Base-by-base conservation (phyloP, 2,888 invertebrate genomes). In the Drosophila vallismaia region DNA sequence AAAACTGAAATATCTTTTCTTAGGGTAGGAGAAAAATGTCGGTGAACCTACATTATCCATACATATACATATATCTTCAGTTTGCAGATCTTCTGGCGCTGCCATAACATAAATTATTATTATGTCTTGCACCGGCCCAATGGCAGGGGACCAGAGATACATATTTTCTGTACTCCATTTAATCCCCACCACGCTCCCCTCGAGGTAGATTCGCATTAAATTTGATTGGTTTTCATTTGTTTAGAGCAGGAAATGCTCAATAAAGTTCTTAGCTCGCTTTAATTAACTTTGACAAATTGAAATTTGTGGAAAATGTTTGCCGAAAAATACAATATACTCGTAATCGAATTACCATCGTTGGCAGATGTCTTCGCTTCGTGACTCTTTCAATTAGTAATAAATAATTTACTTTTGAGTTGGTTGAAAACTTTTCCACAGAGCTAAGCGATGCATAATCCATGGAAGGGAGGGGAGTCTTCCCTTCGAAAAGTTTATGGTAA, bases 91-190 rank as follows among this genome's bases (percentile, higher is more conserved):
- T 74, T 56, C 50, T 72, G 55, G 76, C 56, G 55, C 63, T 52
- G 63, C 60, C 76, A 81, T 56, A 66, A 73, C 76, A 87, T 82
- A 78, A 82, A 81, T 82, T 86, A 86, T 76, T 74, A 76, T 76
- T 81, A 76, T 71, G 70, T 56, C 75, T 66, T 66, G 76, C n/a
- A n/a, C n/a, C n/a, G n/a, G n/a, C 36, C 70, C 70, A 70, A 40
- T 69, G 69, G 59, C 68, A 38, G 55, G 26, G 55, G 26, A n/a
- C 24, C 46, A 62, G 19, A 74, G 29, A 54, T 64, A n/a, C n/a
- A 40, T 66, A 51, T 66, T 64, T 66, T 52, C 45, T 38, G 26
- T 29, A 29, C 44, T 28, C 46, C 70, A 66, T 54, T 44, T 67
- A 42, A 42, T 56, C 51, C 36, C 40, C 24, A 9, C 40, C 40